Base-by-base conservation (phyloP, 2,888 invertebrate species). In the Ichneumoninae sp. region DNA sequence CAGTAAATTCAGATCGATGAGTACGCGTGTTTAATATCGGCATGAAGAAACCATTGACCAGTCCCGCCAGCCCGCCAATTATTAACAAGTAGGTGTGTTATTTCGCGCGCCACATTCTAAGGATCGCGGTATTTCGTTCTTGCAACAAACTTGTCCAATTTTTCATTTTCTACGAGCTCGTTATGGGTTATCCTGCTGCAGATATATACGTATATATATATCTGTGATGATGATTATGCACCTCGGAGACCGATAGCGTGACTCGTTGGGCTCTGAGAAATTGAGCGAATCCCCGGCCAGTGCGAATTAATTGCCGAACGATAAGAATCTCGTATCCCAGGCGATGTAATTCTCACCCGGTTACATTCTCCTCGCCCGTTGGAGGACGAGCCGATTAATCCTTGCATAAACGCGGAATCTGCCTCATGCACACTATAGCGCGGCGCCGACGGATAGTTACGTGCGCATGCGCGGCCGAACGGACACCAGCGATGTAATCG, bases 311-410 rank as follows among this genome's bases (percentile, higher is more conserved):
- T 83, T 85, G 83, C 71, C 57, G 73, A 52, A 54, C 44, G 85
- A 83, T 80, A 85, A 80, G 68, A 33, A 85, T 83, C 82, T 76
- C 60, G 70, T 69, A 80, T 80, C 76, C 30, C 70, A 63, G 36
- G 13, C 70, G 47, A 66, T 75, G 68, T 71, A 73, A 83, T 85
- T 73, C 68, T 77, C 77, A 47, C 77, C 78, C 81, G 84, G 54
- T 71, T 77, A 81, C 81, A 85, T 82, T 81, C 83, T 84, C 76
- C 47, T 71, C 66, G 52, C 50, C 52, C 70, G 63, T 73, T 75
- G 66, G 85, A 87, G 86, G 85, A 87, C 86, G 81, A 78, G 79
- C 57, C 80, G 81, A 81, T 87, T 81, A 80, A 86, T 87, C 68
- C 71, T 86, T 85, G 85, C 83, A 85, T 81, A 83, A 85, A 86